These are phyloP conservation scores for Enteromius argenteus DNA, from an alignment of 2,797 vertebrate genomes.

Conservation along the genomic window DNA sequence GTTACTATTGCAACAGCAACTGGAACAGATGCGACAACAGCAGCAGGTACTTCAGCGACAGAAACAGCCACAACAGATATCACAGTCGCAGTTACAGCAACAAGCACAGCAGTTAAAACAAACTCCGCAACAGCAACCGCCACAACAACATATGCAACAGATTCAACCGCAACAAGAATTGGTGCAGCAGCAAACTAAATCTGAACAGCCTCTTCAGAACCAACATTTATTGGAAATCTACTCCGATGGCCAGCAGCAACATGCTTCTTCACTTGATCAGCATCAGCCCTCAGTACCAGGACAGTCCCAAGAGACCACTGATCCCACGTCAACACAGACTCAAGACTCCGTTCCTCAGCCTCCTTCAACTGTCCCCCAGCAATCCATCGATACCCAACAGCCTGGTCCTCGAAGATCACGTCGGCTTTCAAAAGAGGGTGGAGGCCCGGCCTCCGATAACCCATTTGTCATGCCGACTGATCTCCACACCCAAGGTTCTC, in stretches of 20 bases:
- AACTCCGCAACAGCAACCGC: slow-evolving; percentile 63
- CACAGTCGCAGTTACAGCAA: slow-evolving; percentile 71
- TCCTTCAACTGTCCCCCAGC: slow-evolving; percentile 72
- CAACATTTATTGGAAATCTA: slow-evolving; percentile 76
- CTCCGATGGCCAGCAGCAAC: slow-evolving; percentile 69
- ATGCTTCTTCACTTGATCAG: slow-evolving; percentile 75
- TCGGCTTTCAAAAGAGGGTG: slow-evolving; percentile 93
- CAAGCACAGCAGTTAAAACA: slow-evolving; percentile 62
- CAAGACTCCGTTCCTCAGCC: slow-evolving; percentile 73
- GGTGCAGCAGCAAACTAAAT: slow-evolving; percentile 68
- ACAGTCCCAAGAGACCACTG: slow-evolving; percentile 73
- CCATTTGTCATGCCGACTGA: slow-evolving; percentile 73
- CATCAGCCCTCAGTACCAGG: slow-evolving; percentile 65
- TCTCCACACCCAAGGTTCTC: slow-evolving; percentile 67
- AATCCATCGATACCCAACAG: slow-evolving; percentile 65
- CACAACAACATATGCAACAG: slow-evolving; percentile 74
- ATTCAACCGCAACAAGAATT: slow-evolving; percentile 83
- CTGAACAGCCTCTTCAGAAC: slow-evolving; percentile 73
- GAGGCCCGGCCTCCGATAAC: slow-evolving; percentile 81
- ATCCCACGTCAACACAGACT: slow-evolving; percentile 60
- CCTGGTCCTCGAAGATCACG: slow-evolving; percentile 86
- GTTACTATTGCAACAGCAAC: slow-evolving; percentile 5
- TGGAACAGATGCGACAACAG: slow-evolving; percentile 50
- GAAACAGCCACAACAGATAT: slow-evolving; percentile 71
- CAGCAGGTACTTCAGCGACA: slow-evolving; percentile 68